These are phyloP conservation scores for Eristalis arbustorum DNA, from an alignment of 2,888 invertebrate species.

Conservation along the genomic window DNA sequence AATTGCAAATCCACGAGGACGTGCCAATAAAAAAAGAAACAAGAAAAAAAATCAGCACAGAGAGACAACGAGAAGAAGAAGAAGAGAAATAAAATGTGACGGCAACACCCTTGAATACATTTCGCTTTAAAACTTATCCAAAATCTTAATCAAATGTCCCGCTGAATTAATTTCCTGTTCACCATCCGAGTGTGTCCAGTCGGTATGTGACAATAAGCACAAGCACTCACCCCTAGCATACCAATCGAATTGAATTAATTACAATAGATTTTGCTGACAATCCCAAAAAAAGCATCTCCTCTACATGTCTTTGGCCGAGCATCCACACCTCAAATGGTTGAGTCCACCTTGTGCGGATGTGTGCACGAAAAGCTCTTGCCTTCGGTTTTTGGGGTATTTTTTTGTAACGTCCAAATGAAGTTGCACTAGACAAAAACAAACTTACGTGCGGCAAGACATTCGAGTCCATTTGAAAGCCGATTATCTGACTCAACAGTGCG, in stretches of 20 bases:
- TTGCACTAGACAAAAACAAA: not conserved
- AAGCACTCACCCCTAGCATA: slow-evolving; percentile 36
- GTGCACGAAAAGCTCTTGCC: no score
- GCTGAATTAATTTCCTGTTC: slow-evolving; percentile 54
- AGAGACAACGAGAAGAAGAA: not conserved
- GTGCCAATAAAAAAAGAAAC: not conserved
- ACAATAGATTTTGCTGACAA: not conserved
- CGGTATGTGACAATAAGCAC: not conserved
- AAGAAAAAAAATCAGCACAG: not conserved
- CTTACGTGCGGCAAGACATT: slow-evolving; percentile 58
- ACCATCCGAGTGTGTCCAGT: slow-evolving; percentile 13
- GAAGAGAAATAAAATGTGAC: not conserved
- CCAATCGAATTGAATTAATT: slow-evolving; percentile 22
- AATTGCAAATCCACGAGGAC: slow-evolving; percentile 7
- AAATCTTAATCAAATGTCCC: slow-evolving; percentile 47
- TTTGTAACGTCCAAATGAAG: slow-evolving; percentile 16
- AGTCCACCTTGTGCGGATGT: not conserved
- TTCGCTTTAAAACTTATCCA: slow-evolving; percentile 26
- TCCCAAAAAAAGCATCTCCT: not conserved
- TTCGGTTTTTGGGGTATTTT: no score
- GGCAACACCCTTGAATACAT: slow-evolving; percentile 31
- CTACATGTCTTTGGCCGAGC: not conserved
- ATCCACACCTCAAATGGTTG: not conserved
- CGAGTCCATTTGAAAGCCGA: slow-evolving; percentile 5
- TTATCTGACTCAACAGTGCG: slow-evolving; percentile 33